Evolutionary conservation across 1,140 invertebrate genomes (phyloP).

Genomic region (Drosophila orena): DNA sequence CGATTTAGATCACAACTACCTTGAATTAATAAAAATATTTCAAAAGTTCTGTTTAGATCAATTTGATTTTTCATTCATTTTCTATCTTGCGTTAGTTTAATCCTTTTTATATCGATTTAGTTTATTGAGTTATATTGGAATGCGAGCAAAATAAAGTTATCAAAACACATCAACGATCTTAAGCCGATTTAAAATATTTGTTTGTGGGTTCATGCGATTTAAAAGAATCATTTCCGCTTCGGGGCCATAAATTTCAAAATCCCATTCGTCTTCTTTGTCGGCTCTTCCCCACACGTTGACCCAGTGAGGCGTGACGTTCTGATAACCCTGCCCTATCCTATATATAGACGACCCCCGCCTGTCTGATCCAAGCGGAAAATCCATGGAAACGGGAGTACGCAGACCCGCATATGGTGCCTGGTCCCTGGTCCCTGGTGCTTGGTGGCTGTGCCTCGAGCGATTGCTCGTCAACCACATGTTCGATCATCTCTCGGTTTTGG

Average conservation of each 20-base stretch:
- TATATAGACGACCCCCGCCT: constrained; percentile 53
- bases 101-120: too few species aligned
- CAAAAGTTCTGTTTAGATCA: not conserved
- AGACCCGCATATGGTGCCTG: constrained; percentile 53
- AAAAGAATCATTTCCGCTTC: constrained; percentile 7
- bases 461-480: constrained; percentile 72
- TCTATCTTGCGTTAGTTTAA: too few species aligned
- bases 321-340: constrained; percentile 77
- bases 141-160: not conserved
- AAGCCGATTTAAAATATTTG: not conserved
- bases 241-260: constrained; percentile 43
- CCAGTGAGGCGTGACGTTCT: constrained; percentile 74
- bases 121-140: too few species aligned
- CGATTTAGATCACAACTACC: too few species aligned
- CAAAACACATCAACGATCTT: not conserved
- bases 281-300: constrained; percentile 58
- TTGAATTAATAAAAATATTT: not conserved
- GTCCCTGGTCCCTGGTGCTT: too few species aligned
- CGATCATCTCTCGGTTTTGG: constrained; percentile 44
- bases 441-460: constrained; percentile 13
- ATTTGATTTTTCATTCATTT: too few species aligned
- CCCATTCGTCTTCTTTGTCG: constrained; percentile 23
- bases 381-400: constrained; percentile 14
- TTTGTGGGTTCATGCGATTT: not conserved
- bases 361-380: constrained; percentile 3